A percentile compares a stretch with the other conserved stretches of the same genome.
Conservation (phyloP, 2,888 invertebrate genomes). For the Pachydiplax longipennis region DNA sequence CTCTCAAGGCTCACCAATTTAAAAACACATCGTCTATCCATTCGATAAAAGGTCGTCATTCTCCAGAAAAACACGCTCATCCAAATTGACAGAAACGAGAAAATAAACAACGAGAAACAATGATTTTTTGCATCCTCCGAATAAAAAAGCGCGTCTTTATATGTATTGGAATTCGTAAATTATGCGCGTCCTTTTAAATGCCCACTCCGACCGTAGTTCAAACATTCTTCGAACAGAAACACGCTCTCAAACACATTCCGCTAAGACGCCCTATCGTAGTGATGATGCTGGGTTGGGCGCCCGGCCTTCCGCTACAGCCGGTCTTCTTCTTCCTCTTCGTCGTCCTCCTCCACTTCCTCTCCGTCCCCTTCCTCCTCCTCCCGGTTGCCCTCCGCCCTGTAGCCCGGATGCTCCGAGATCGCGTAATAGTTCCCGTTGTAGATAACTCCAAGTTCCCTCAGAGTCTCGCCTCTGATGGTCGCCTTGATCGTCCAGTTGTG, state of each 20-base stretch:
- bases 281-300: conserved; percentile 32
- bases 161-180: not conserved
- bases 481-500: conserved; percentile 98
- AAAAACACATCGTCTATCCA: not conserved
- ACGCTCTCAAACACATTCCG: not conserved
- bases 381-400: conserved; percentile 78
- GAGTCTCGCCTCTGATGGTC: conserved; percentile 88
- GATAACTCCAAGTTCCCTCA: conserved; percentile 90
- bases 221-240: not conserved
- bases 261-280: conserved; percentile 21
- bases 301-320: conserved; percentile 59
- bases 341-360: conserved; percentile 68
- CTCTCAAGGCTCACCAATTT: not conserved
- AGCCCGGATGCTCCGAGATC: conserved; percentile 93
- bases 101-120: not conserved
- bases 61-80: not conserved
- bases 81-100: not conserved
- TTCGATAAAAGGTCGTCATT: not conserved
- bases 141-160: not conserved
- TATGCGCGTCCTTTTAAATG: not conserved
- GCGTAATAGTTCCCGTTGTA: conserved; percentile 96
- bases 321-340: conserved; percentile 81
- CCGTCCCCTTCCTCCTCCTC: conserved; percentile 79
- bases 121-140: not conserved
- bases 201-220: not conserved